These are phyloP conservation scores for Gouania willdenowi DNA, from an alignment of 2,797 vertebrate genomes.

Conservation along the genomic window DNA sequence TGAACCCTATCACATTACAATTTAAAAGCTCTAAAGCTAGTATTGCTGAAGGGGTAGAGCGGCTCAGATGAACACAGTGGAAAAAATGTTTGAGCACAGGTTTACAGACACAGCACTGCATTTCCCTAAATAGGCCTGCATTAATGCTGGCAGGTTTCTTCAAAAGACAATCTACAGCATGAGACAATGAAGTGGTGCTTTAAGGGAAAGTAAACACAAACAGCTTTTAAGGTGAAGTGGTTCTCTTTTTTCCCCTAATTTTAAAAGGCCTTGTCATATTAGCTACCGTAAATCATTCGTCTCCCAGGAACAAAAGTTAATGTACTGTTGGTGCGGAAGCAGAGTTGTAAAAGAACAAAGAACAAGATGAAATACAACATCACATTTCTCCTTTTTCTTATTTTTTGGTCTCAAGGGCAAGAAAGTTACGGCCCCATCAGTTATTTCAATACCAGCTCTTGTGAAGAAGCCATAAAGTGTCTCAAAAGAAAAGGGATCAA, in stretches of 20 bases:
- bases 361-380: slow-evolving; percentile 19
- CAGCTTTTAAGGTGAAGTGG: slow-evolving; percentile 31
- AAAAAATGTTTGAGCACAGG: slow-evolving; percentile 30
- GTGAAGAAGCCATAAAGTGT: slow-evolving; percentile 43
- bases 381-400: too few species aligned
- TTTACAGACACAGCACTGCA: slow-evolving; percentile 6
- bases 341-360: neutral
- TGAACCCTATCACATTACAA: slow-evolving; percentile 76
- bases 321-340: slow-evolving; percentile 9
- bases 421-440: slow-evolving; percentile 37
- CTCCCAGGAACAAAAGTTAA: slow-evolving; percentile 25
- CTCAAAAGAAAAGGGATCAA: slow-evolving; percentile 25
- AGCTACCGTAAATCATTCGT: slow-evolving; percentile 19
- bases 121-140: slow-evolving; percentile 47
- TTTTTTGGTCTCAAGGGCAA: slow-evolving; percentile 61
- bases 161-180: slow-evolving; percentile 29
- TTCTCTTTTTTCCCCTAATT: slow-evolving; percentile 34
- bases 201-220: slow-evolving; percentile 56
- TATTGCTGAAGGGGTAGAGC: slow-evolving; percentile 60
- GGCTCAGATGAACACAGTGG: slow-evolving; percentile 40
- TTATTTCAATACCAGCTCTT: slow-evolving; percentile 34
- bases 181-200: slow-evolving; percentile 34
- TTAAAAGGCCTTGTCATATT: slow-evolving; percentile 31
- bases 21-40: slow-evolving; percentile 70
- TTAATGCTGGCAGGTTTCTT: slow-evolving; percentile 16